Evolutionary conservation across 2,113 vertebrate genomes (phyloP), one percentile per base, ranked within the genome.

Genomic region (Bolborhynchus lineola): DNA sequence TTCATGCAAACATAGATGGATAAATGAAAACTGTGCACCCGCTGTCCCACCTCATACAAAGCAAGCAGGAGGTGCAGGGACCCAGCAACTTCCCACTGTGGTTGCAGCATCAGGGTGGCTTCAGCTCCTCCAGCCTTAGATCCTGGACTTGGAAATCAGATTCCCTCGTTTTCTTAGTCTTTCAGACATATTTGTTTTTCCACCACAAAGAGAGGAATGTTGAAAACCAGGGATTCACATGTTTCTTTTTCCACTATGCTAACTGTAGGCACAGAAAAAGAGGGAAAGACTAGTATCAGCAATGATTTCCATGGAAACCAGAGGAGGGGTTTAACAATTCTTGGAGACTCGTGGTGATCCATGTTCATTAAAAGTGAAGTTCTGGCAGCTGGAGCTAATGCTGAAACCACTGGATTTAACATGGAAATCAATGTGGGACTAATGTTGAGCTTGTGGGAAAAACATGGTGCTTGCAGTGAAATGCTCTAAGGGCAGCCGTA

Each of bases 1-100:
- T 31, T n/a, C 23, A 11, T 28, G 49, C 1, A 8, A 19, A 33
- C 2, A 2, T 0, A 2, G 23, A 18, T 25, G 16, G 29, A 33
- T 9, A 33, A 55, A 93, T 10, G 47, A 42, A 63, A n/a, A 21
- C 9, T 6, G 7, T 62, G 69, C 12, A 5, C 7, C 4, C 35
- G 8, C 31, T 41, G 10, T 10, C 16, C 60, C 63, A 15, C 6
- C 64, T n/a, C 0, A 2, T 37, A 11, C 13, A 26, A 13, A 37
- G 13, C 31, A 24, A 29, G 68, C 10, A n/a, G 49, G 20, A 88
- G 25, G 7, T 18, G 16, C 16, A 31, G 35, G n/a, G 35, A 62
- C 24, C 8, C 71, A 76, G 31, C 29, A 29, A 7, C 49, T 83
- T 86, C 41, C 50, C 1, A 1, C 4, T 21, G 28, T 1, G 7